A percentile compares a stretch with the other conserved stretches of the same genome.
Evolutionary conservation across 1,140 invertebrate species (phyloP).

Genomic region (Formica selysi): DNA sequence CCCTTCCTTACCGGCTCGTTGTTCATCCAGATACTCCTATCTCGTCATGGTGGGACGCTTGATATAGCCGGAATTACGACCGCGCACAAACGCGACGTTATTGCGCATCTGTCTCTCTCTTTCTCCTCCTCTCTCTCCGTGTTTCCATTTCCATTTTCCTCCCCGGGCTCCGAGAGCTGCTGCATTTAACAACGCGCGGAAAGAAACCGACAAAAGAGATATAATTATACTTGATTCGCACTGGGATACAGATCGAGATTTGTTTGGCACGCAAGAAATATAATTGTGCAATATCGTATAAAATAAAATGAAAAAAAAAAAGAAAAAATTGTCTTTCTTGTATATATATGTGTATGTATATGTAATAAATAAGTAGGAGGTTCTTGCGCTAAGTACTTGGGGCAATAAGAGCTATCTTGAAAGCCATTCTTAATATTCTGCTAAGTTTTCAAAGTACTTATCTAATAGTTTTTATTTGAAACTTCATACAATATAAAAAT

Average conservation of each 20-base stretch:
- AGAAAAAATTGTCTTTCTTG: not conserved
- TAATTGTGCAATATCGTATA: not conserved
- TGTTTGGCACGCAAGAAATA: constrained; percentile 3
- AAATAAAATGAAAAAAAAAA: not conserved
- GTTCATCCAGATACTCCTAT: constrained; percentile 59
- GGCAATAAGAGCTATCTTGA: not conserved
- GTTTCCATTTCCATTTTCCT: constrained; percentile 48
- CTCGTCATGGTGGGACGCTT: constrained; percentile 59
- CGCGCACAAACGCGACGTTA: constrained; percentile 54
- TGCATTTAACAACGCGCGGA: constrained; percentile 22
- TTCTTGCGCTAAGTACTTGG: not conserved
- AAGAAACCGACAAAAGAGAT: constrained; percentile 34
- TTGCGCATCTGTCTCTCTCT: constrained; percentile 33
- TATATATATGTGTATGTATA: no score
- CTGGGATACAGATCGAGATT: not conserved
- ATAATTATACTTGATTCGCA: constrained; percentile 13
- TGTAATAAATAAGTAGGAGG: not conserved
- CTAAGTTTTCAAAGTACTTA: not conserved
- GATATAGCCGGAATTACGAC: constrained; percentile 59
- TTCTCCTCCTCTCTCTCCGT: not conserved
- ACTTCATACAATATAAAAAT: not conserved
- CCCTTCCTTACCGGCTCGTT: constrained; percentile 55
- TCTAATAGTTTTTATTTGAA: constrained; percentile 8
- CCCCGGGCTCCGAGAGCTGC: not conserved
- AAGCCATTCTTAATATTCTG: not conserved